These are phyloP conservation scores for Andrena marginata DNA, from an alignment of 2,888 invertebrate genomes.

Conservation along the genomic window DNA sequence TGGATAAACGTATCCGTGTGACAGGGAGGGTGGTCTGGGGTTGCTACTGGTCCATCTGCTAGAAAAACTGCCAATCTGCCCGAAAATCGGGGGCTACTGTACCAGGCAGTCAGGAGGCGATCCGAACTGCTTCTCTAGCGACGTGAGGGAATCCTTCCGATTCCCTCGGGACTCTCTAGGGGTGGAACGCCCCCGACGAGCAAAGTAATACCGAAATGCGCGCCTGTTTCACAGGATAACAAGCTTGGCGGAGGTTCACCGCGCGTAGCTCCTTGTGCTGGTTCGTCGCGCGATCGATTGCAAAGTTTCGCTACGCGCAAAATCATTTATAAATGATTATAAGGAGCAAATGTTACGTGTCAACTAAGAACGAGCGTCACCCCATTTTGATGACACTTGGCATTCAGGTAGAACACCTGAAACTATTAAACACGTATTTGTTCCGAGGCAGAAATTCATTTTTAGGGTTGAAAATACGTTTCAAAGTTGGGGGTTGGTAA, in stretches of 20 bases:
- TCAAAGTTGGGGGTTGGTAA: too few species aligned
- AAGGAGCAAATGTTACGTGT: too few species aligned
- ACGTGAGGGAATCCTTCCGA: conserved; percentile 25
- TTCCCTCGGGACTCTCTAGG: conserved; percentile 56
- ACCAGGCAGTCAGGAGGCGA: conserved; percentile 76
- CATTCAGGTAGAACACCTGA: too few species aligned
- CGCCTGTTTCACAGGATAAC: conserved; percentile 81
- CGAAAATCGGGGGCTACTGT: conserved; percentile 81
- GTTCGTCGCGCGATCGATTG: neutral
- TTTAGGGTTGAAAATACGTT: too few species aligned
- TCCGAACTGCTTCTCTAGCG: conserved; percentile 45
- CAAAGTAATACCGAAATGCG: conserved; percentile 73
- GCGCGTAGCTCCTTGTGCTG: neutral
- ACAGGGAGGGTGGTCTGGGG: conserved; percentile 45
- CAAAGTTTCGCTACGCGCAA: neutral
- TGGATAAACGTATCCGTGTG: conserved; percentile 56
- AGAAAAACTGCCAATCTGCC: conserved; percentile 81
- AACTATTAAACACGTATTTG: too few species aligned
- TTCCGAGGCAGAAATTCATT: too few species aligned
- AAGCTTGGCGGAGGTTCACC: conserved; percentile 72
- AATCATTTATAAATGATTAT: neutral
- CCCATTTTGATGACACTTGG: too few species aligned
- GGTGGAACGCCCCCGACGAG: conserved; percentile 31
- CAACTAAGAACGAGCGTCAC: too few species aligned
- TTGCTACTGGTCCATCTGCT: conserved; percentile 69